phyloP scores from a whole-genome alignment of 2,888 invertebrate genomes.

The Aradus depressus region DNA sequence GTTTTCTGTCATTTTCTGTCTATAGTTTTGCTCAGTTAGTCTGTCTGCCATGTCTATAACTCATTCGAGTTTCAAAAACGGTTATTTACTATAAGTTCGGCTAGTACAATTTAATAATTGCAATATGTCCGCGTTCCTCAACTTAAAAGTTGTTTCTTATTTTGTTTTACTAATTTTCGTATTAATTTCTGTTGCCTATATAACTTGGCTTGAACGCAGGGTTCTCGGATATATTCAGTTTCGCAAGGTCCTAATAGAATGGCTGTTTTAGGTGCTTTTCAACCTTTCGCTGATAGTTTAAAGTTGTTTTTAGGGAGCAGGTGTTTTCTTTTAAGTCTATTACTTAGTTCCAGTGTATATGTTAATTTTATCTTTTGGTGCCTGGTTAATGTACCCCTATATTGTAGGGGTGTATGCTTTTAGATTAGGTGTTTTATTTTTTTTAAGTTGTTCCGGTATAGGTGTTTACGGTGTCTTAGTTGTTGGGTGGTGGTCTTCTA shows the following conservation, averaged over 20 bases:
- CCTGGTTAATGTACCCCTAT: conserved; percentile 50
- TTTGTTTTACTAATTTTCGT: conserved; percentile 48
- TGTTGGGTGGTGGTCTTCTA: conserved; percentile 56
- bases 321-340: conserved; percentile 47
- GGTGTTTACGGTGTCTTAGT: conserved; percentile 53
- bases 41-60: too few species aligned
- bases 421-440: conserved; percentile 50
- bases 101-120: too few species aligned
- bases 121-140: too few species aligned
- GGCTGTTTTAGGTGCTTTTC: conserved; percentile 48
- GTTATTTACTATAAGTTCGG: too few species aligned
- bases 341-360: conserved; percentile 29
- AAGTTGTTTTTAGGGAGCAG: conserved; percentile 58
- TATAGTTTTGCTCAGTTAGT: too few species aligned
- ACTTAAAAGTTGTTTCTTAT: too few species aligned
- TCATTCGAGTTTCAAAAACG: too few species aligned
- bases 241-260: conserved; percentile 66
- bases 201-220: conserved; percentile 59
- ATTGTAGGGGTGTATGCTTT: conserved; percentile 44
- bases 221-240: conserved; percentile 60
- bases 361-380: conserved; percentile 40
- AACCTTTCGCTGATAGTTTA: conserved; percentile 61
- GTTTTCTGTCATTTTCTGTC: too few species aligned
- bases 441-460: conserved; percentile 52
- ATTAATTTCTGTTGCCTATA: conserved; percentile 56